These are phyloP conservation scores for Leucopsar rothschildi DNA, from an alignment of 2,113 vertebrate species.

Conservation along the genomic window DNA sequence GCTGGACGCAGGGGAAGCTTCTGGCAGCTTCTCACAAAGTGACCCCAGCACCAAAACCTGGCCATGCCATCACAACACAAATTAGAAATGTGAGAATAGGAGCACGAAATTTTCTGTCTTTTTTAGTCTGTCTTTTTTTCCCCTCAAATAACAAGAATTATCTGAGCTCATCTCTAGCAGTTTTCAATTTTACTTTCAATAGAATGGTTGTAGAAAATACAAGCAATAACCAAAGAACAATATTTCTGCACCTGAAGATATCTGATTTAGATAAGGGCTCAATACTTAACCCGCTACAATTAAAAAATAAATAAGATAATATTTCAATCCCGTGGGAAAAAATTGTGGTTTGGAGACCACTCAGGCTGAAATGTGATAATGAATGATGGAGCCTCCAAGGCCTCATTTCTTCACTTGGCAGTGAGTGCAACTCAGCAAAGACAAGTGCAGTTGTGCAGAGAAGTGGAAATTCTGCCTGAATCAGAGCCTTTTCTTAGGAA, in stretches of 20 bases:
- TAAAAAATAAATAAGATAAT: neutral
- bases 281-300: neutral
- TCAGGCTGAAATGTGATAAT: constrained; percentile 4
- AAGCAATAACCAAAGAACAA: neutral
- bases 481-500: neutral
- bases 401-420: neutral
- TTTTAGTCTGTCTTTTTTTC: neutral
- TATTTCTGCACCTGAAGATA: neutral
- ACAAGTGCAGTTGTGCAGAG: neutral
- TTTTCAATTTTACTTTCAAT: neutral
- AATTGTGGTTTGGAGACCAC: constrained; percentile 19
- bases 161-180: neutral
- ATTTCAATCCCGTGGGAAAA: neutral
- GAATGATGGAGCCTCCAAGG: neutral
- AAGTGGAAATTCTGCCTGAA: neutral
- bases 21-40: neutral
- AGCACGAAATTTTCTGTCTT: neutral
- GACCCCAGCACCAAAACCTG: neutral
- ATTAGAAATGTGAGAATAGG: neutral
- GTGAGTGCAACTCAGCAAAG: neutral
- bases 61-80: accelerated
- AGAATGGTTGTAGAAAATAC: neutral
- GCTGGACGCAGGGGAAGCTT: neutral
- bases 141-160: neutral
- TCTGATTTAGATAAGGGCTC: neutral